A percentile compares a stretch with the other conserved stretches of the same genome.
Conservation (phyloP, 2,797 vertebrate genomes). For the Lepidocolaptes lacrymiger region DNA sequence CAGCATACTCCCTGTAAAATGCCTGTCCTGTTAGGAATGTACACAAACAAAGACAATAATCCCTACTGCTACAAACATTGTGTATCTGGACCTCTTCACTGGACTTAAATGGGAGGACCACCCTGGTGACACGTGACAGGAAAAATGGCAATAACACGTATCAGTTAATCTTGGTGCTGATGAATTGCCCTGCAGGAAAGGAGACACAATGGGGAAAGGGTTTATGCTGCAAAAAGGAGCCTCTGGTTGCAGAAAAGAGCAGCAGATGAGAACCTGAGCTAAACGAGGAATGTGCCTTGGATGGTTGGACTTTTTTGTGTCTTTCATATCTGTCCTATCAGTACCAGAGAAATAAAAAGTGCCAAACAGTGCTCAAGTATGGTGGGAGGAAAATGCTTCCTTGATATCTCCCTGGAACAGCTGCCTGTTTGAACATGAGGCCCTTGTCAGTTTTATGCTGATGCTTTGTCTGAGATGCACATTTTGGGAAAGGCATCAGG, state of each 20-base stretch:
- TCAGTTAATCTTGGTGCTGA: not conserved
- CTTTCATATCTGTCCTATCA: not conserved
- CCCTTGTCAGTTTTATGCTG: not conserved
- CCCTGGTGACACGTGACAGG: not conserved
- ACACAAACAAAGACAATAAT: not conserved
- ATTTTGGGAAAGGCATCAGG: not conserved
- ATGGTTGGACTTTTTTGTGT: not conserved
- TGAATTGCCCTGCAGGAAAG: not conserved
- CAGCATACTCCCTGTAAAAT: not conserved
- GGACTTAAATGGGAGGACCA: not conserved
- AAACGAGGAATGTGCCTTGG: not conserved
- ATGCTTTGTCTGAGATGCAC: not conserved
- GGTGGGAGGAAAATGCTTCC: not conserved
- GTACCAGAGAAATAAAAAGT: not conserved
- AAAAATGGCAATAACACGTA: not conserved
- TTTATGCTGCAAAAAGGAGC: not conserved
- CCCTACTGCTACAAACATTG: not conserved
- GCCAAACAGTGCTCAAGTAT: not conserved
- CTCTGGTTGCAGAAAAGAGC: not conserved
- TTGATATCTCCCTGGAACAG: not conserved
- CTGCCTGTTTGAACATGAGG: not conserved
- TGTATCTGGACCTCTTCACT: not conserved
- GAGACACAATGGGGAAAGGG: rapidly evolving
- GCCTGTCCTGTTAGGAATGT: not conserved
- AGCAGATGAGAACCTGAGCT: not conserved